Evolutionary conservation across 2,113 vertebrate genomes (phyloP), one percentile per base, ranked within the genome.

Genomic region (Dascyllus trimaculatus): DNA sequence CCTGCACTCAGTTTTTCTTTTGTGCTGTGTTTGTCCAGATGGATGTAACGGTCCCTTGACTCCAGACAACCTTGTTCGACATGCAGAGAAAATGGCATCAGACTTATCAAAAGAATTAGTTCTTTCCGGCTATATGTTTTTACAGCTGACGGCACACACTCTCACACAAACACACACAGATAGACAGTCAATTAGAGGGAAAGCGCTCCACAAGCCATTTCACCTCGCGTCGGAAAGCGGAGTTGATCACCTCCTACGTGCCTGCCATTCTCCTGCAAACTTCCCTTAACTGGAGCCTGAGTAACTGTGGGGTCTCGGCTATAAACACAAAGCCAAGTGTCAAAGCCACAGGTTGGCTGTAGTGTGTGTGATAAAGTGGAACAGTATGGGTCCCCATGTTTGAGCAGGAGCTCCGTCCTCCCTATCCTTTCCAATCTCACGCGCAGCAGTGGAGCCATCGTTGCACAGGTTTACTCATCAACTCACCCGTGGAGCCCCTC

Each of bases 381-480:
- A 74, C 85, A 84, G 76, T 81, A 61, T 78, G 82, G 26, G 59
- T 79, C 79, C 67, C 63, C 54, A 24, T 75, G 76, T 89, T 86
- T 77, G 76, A 86, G 75, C 85, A 88, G 71, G 85, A 89, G 71
- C 60, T 72, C 67, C 52, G 76, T 83, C 82, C 77, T 87, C 78
- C 54, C 78, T 64, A 78, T 88, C 77, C 80, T 86, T 88, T 91
- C 80, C 85, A 92, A 90, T 90, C 91, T 87, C 75, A 1, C 71
- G 75, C 91, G 78, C 91, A 92, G 91, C 91, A 62, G 90, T 86
- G 82, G 73, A 75, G 56, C 86, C 49, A 58, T 85, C 80, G 53
- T 70, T 0, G 64, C 24, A 10, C 81, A 80, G 82, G 87, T 89
- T 90, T 89, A 88, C 91, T 90, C 91, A 92, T 92, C 87, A 88